Evolutionary conservation across 2,113 vertebrate species (phyloP), one percentile per base, ranked within the genome.

Genomic region (Mormoops blainvillei): DNA sequence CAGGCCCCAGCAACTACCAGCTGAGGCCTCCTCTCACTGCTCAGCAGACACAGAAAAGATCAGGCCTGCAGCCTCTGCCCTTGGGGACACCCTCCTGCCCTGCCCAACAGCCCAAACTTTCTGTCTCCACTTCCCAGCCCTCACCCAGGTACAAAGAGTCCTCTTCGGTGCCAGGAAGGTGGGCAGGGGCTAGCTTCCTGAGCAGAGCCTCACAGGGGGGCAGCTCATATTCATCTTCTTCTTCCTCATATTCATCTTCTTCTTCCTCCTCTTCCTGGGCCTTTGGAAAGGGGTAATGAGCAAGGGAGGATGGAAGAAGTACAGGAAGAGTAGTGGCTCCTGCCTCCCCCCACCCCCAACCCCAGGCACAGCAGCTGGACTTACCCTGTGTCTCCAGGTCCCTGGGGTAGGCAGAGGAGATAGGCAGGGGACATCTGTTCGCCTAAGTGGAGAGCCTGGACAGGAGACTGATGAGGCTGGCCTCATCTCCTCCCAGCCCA

Each of bases 311-410:
- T 20, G 19, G 83, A 74, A 1, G 98, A 98, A 3, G 98, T 98
- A 97, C 3, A 98, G 98, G 19, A 98, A 11, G 98, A 4, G 98
- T 0, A 98, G 98, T 15, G 98, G 98, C 12, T 0, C 0, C 65
- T 26, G 28, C 58, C 50, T 43, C 31, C 13, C 54, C 31, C n/a
- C 5, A 7, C 6, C 14, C 87, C 31, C 36, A 1, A 0, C 43
- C n/a, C 26, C 7, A 28, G 16, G 56, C 48, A 71, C 73, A 52
- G 82, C 36, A 43, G 12, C 56, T 41, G 38, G 6, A 98, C 96
- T 99, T 99, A 97, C 98, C 98, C 33, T 99, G 97, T 97, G 98
- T 99, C 82, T 98, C 98, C 91, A 99, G 80, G 73, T 98, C 99
- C 94, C 97, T 81, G 41, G 54, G 33, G 31, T 43, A 36, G 85